Conservation (phyloP, 2,888 invertebrate genomes). For the Drosophila lutescens region DNA sequence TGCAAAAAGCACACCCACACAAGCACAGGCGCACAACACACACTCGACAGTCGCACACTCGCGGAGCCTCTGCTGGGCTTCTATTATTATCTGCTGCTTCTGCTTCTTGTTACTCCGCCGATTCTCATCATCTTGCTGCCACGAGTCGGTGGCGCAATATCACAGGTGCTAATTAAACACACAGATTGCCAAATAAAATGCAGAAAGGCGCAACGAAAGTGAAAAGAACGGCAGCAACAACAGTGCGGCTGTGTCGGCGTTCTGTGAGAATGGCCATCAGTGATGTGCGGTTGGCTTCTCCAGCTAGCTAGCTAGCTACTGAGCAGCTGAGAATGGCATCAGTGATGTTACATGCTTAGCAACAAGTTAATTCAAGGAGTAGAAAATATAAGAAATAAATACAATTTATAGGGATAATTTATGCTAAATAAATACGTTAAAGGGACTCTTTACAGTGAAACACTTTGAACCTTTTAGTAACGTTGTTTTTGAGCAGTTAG, state of each 20-base stretch:
- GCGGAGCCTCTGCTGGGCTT: conserved; percentile 34
- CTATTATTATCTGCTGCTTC: conserved; percentile 63
- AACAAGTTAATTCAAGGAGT: background rate
- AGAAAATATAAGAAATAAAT: background rate
- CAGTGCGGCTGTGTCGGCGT: conserved; percentile 17
- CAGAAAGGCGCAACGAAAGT: conserved; percentile 67
- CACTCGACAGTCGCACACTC: conserved; percentile 13
- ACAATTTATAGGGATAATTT: background rate
- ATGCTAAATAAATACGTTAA: no score
- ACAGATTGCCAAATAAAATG: conserved; percentile 44
- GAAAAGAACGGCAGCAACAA: conserved; percentile 67
- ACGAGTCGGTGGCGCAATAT: conserved; percentile 23
- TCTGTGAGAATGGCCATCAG: conserved; percentile 11
- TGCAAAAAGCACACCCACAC: conserved; percentile 17
- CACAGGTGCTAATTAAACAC: conserved; percentile 50
- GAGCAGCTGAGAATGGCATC: background rate
- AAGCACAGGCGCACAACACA: conserved; percentile 3
- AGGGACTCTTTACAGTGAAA: no score
- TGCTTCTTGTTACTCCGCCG: conserved; percentile 32
- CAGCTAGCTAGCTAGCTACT: background rate
- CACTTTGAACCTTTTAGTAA: no score
- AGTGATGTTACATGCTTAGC: background rate
- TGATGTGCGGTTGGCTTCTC: background rate
- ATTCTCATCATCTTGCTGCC: conserved; percentile 57
- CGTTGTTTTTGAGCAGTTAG: no score